These are phyloP conservation scores for Eustalomyia histrio DNA, from an alignment of 2,888 invertebrate genomes.

Conservation along the genomic window DNA sequence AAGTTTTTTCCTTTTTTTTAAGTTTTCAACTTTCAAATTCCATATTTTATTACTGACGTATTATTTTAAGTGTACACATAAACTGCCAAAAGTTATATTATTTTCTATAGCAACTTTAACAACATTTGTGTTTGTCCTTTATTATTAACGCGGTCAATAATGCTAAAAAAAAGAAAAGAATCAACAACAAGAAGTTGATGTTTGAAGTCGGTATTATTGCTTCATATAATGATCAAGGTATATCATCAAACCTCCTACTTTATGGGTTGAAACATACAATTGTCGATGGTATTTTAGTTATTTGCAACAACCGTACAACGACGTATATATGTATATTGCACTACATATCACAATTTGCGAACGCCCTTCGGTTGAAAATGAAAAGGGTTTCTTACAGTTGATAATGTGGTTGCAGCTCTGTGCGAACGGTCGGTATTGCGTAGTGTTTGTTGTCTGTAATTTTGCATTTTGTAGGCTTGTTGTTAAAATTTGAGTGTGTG, in stretches of 20 bases:
- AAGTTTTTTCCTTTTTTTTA: too few relatives aligned
- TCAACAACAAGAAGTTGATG: slow-evolving; percentile 31
- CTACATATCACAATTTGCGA: slow-evolving; percentile 38
- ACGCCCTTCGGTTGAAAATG: slow-evolving; percentile 55
- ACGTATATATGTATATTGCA: slow-evolving; percentile 18
- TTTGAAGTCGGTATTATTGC: slow-evolving; percentile 46
- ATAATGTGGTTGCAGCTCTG: neutral
- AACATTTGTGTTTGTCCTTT: slow-evolving; percentile 23
- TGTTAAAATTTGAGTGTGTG: slow-evolving; percentile 11
- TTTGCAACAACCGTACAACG: slow-evolving; percentile 3
- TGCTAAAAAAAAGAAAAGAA: slow-evolving; percentile 19
- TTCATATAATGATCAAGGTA: slow-evolving; percentile 68
- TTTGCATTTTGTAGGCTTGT: slow-evolving; percentile 42
- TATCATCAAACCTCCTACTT: slow-evolving; percentile 78
- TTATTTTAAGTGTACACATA: too few relatives aligned
- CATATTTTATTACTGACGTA: too few relatives aligned
- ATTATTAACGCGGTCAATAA: slow-evolving; percentile 33
- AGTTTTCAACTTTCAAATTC: too few relatives aligned
- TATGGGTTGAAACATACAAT: slow-evolving; percentile 66
- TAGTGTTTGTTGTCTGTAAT: slow-evolving; percentile 56
- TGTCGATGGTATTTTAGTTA: slow-evolving; percentile 38
- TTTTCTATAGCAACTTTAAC: slow-evolving; percentile 7
- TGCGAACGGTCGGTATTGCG: slow-evolving; percentile 38
- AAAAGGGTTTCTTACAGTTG: slow-evolving; percentile 37
- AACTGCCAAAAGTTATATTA: slow-evolving; percentile 23